These are phyloP conservation scores for Falcaria lacertinaria DNA, from an alignment of 2,888 invertebrate species.

Conservation along the genomic window DNA sequence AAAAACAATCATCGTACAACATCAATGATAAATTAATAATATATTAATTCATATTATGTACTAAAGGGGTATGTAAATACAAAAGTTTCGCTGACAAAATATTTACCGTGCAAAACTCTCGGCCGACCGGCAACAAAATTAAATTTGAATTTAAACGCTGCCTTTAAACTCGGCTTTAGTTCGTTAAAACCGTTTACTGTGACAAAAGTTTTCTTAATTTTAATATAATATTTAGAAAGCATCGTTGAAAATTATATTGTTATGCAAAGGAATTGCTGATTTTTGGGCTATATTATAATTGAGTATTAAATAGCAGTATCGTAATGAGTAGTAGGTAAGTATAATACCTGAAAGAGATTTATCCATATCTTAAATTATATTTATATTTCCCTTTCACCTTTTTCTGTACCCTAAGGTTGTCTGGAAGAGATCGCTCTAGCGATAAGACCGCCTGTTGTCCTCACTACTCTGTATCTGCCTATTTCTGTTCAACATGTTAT, in stretches of 20 bases:
- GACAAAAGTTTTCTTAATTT: constrained; percentile 23
- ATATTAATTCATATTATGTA: constrained; percentile 12
- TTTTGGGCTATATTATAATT: too few relatives aligned
- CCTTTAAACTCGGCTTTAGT: constrained; percentile 25
- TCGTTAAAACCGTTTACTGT: constrained; percentile 30
- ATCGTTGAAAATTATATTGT: constrained; percentile 6
- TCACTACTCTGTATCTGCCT: too few relatives aligned
- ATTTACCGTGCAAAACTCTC: constrained; percentile 42
- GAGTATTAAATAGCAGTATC: too few relatives aligned
- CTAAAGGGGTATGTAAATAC: constrained; percentile 30
- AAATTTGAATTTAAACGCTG: constrained; percentile 39
- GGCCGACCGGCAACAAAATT: constrained; percentile 33
- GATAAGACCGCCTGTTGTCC: too few relatives aligned
- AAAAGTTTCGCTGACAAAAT: constrained; percentile 43
- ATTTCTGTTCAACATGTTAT: too few relatives aligned
- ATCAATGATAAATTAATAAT: neutral
- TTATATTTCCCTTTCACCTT: too few relatives aligned
- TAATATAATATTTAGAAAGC: constrained; percentile 19
- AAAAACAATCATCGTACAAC: neutral
- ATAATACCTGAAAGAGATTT: too few relatives aligned
- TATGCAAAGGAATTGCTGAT: neutral
- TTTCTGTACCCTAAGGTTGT: too few relatives aligned
- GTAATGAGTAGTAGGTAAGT: too few relatives aligned
- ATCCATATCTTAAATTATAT: too few relatives aligned
- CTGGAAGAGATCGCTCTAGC: too few relatives aligned